A percentile compares a stretch with the other conserved stretches of the same genome.
Evolutionary conservation across 2,113 vertebrate species (phyloP).

Genomic region (Upupa epops): DNA sequence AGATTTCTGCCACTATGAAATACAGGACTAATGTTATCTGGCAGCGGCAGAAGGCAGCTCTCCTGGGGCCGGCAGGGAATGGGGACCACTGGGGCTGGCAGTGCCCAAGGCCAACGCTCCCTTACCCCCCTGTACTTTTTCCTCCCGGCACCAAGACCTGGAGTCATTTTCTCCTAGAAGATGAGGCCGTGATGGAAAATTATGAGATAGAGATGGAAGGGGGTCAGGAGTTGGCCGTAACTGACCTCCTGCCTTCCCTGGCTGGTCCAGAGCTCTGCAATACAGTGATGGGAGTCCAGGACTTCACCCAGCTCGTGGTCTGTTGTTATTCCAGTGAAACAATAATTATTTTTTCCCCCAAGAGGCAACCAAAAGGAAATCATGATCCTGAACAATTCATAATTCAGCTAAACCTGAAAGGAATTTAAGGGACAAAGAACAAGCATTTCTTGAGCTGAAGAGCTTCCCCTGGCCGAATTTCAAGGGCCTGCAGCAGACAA

Average conservation of each 20-base stretch:
- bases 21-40: constrained; percentile 58
- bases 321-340: constrained; percentile 21
- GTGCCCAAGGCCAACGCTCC: neutral
- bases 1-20: constrained; percentile 61
- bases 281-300: neutral
- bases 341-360: rapidly evolving
- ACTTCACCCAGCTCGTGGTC: neutral
- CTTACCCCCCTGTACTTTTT: neutral
- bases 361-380: constrained; percentile 9
- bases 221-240: neutral
- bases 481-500: constrained; percentile 63
- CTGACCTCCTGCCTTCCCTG: neutral
- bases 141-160: neutral
- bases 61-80: neutral
- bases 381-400: constrained; percentile 45
- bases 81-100: constrained; percentile 17
- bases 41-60: constrained; percentile 62
- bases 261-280: neutral
- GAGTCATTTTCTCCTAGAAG: neutral
- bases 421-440: constrained; percentile 69
- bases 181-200: neutral
- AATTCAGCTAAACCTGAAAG: constrained; percentile 68
- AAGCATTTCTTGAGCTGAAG: constrained; percentile 46
- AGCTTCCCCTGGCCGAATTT: constrained; percentile 56
- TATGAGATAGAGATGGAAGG: neutral